Base-by-base conservation (phyloP, 2,113 vertebrate genomes). In the Macquaria australasica region DNA sequence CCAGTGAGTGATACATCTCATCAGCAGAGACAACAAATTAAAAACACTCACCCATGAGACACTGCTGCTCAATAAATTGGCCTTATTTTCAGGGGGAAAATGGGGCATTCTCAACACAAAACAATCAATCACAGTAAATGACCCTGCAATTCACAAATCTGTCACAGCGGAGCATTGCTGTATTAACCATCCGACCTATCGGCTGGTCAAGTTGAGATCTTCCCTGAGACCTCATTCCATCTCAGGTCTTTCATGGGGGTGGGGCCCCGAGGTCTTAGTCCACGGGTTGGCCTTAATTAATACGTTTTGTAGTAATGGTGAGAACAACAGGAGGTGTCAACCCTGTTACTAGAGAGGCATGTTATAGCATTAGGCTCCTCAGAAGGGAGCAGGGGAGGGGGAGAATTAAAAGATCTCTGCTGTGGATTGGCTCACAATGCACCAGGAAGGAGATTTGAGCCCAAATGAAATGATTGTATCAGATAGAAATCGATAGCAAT, bases 401-500 rank as follows among this genome's bases (percentile, higher is more conserved):
- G 25, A 12, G 91, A 93, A 95, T 95, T 95, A 94, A 94, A 95
- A 94, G 93, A 95, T 94, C 91, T 90, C 87, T 82, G 73, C 79
- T 69, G 69, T 20, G 88, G 93, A 93, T 94, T 94, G 94, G 91
- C 82, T 94, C 89, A 67, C 83, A 81, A 82, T 90, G 88, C 84
- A 87, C 77, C 87, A 86, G 94, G 91, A 95, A 95, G 88, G 89
- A 94, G 94, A 96, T 94, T 91, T 93, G 91, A 94, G 92, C 80
- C 87, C 93, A 95, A 95, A 95, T 96, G 92, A 95, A 96, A 95
- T 95, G 95, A 96, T 96, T 96, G 95, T 95, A 95, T 96, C 95
- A 94, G 95, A 95, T 95, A 94, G 94, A 96, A 95, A 96, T 96
- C 95, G 43, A 96, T 96, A 93, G 91, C 93, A 95, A 95, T 95